These are phyloP conservation scores for Tetropium fuscum DNA, from an alignment of 2,888 invertebrate species.

Conservation along the genomic window DNA sequence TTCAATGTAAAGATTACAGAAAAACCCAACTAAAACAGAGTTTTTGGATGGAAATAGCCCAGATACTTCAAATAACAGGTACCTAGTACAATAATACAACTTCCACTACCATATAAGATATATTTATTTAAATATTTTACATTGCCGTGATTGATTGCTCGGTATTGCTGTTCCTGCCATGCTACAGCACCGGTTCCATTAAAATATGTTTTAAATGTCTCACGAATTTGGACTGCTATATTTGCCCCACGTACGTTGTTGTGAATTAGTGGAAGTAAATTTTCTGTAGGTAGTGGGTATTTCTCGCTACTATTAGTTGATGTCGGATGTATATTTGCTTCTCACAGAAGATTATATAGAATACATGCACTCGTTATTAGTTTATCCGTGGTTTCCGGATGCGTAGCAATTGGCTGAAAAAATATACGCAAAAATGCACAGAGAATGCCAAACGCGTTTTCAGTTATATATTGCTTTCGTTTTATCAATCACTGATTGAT, in stretches of 20 bases:
- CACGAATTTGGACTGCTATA: slow-evolving; percentile 31
- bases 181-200: slow-evolving; percentile 29
- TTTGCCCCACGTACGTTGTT: slow-evolving; percentile 33
- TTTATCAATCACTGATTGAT: slow-evolving; percentile 34
- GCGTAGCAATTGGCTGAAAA: slow-evolving; percentile 31
- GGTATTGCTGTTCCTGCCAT: slow-evolving; percentile 32
- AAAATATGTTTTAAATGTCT: slow-evolving; percentile 33
- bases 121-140: slow-evolving; percentile 23
- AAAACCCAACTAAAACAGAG: slow-evolving; percentile 31
- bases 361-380: slow-evolving; percentile 32
- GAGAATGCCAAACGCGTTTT: slow-evolving; percentile 37
- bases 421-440: slow-evolving; percentile 34
- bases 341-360: slow-evolving; percentile 36
- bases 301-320: slow-evolving; percentile 22
- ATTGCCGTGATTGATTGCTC: slow-evolving; percentile 19
- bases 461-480: slow-evolving; percentile 36
- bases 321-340: slow-evolving; percentile 33
- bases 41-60: slow-evolving; percentile 33
- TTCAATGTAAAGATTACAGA: slow-evolving; percentile 28
- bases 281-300: slow-evolving; percentile 34
- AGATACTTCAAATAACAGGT: slow-evolving; percentile 30
- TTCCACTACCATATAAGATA: slow-evolving; percentile 23
- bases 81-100: slow-evolving; percentile 23
- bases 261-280: slow-evolving; percentile 28
- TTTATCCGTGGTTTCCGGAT: slow-evolving; percentile 34